Conservation (phyloP, 2,888 invertebrate species). For the Microchrysa polita region DNA sequence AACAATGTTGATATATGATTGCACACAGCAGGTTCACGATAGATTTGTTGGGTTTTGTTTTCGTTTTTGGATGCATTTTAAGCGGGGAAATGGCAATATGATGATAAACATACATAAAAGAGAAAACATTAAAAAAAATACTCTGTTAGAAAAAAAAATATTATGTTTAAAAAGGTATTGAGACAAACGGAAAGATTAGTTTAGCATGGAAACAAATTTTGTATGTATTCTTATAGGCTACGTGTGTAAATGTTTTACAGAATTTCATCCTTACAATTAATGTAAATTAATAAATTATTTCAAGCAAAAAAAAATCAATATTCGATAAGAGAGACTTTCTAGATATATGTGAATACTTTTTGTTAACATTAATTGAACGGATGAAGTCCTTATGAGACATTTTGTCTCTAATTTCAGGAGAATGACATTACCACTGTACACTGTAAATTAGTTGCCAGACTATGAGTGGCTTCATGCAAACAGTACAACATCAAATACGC, state of each 20-base stretch:
- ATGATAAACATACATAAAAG: conserved; percentile 42
- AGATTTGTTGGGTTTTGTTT: conserved; percentile 28
- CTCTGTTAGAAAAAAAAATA: conserved; percentile 24
- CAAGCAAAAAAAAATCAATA: not conserved
- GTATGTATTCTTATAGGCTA: not conserved
- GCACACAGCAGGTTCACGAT: conserved; percentile 29
- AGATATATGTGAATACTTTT: not conserved
- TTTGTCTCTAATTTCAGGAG: not conserved
- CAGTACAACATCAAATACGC: not conserved
- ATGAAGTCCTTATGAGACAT: conserved; percentile 7
- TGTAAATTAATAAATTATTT: conserved; percentile 7
- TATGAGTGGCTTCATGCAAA: not conserved
- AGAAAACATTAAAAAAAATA: conserved; percentile 36
- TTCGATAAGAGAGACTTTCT: not conserved
- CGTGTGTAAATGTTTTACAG: not conserved
- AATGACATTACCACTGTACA: not conserved
- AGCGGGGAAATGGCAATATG: conserved; percentile 41
- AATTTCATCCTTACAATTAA: conserved; percentile 11
- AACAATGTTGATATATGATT: conserved; percentile 29
- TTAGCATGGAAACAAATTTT: conserved; percentile 10
- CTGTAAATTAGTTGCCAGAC: not conserved
- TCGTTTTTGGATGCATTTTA: conserved; percentile 32
- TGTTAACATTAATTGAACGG: not conserved
- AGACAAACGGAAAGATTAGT: conserved; percentile 15
- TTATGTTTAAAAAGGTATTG: not conserved